Evolutionary conservation across 2,797 vertebrate genomes (phyloP).

Genomic region (Sebastes paucispinis): DNA sequence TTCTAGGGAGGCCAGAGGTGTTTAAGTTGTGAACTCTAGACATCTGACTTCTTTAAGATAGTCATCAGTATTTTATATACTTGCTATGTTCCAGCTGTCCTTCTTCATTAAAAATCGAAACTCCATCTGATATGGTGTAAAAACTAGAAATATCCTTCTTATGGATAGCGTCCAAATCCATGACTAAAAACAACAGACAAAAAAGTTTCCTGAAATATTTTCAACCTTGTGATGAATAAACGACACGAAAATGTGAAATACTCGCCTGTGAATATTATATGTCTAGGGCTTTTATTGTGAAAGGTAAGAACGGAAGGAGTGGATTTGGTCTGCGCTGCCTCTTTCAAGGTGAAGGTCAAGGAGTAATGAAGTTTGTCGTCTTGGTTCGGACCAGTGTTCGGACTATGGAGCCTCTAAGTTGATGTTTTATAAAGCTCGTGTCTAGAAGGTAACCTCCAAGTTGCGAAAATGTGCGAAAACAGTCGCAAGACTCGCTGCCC

Average conservation of each 20-base stretch:
- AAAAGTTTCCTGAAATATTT: neutral
- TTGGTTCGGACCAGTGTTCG: no score
- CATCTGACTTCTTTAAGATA: neutral
- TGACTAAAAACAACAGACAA: neutral
- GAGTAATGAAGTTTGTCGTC: no score
- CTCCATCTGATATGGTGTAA: neutral
- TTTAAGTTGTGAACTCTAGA: neutral
- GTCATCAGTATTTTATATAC: neutral
- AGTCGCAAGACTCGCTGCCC: no score
- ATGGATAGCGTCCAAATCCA: neutral
- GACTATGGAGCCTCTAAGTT: no score
- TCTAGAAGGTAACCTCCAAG: no score
- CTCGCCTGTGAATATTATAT: no score
- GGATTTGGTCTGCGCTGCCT: neutral
- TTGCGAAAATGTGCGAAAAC: no score
- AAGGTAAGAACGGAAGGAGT: no score
- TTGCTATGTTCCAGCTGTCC: neutral
- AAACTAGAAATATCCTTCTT: neutral
- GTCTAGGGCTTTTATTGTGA: no score
- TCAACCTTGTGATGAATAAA: neutral
- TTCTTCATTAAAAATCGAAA: neutral
- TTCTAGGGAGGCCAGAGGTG: neutral
- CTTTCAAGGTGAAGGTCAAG: no score
- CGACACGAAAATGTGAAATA: no score
- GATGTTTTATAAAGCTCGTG: rapidly evolving